These are phyloP conservation scores for Orthosia gracilis DNA, from an alignment of 2,888 invertebrate genomes.

Conservation along the genomic window DNA sequence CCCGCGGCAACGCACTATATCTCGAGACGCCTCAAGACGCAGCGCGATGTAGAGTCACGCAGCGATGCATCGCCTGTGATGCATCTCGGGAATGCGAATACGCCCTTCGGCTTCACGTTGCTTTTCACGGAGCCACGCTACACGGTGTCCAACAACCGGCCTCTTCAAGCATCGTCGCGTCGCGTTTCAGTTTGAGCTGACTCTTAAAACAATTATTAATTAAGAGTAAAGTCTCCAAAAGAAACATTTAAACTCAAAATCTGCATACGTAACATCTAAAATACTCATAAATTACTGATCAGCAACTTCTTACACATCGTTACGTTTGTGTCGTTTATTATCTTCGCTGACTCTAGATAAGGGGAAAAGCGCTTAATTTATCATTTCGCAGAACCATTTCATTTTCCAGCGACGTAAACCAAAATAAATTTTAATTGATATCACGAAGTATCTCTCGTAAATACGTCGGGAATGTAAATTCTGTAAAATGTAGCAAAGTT, in stretches of 20 bases:
- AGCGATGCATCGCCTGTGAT: no score
- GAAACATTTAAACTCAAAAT: conserved; percentile 17
- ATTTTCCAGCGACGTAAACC: conserved; percentile 29
- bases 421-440: conserved; percentile 58
- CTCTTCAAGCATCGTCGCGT: no score
- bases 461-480: conserved; percentile 49
- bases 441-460: conserved; percentile 41
- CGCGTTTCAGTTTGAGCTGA: no score
- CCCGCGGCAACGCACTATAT: no score
- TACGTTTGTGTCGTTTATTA: conserved; percentile 47
- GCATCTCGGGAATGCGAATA: no score
- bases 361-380: conserved; percentile 41
- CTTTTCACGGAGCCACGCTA: no score
- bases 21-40: no score
- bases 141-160: no score
- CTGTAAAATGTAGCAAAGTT: conserved; percentile 57
- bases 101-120: no score
- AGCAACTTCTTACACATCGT: conserved; percentile 44
- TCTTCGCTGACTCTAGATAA: conserved; percentile 50
- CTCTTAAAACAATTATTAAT: neutral
- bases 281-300: conserved; percentile 45
- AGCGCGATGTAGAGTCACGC: no score
- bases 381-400: conserved; percentile 37
- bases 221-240: neutral
- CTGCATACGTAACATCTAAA: conserved; percentile 32